Conservation (phyloP, 2,113 vertebrate species). For the Dipodomys stephensi region DNA sequence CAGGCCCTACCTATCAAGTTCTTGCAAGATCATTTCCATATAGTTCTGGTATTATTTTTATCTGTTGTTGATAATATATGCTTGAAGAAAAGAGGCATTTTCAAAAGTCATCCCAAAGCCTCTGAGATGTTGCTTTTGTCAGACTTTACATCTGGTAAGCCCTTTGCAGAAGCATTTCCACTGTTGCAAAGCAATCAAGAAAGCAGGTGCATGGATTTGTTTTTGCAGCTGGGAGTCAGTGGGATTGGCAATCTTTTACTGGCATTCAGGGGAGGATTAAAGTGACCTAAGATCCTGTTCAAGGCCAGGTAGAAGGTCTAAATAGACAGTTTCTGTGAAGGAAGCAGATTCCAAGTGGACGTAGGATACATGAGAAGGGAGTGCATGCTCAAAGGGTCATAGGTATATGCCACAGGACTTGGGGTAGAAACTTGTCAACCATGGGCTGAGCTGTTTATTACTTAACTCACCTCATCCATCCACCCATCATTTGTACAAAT, state of each 20-base stretch:
- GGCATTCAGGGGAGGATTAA: not conserved
- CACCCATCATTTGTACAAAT: not conserved
- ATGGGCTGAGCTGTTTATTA: no score
- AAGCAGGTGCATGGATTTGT: not conserved
- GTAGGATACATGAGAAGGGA: no score
- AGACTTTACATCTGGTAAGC: not conserved
- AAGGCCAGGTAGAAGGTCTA: not conserved
- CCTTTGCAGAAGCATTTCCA: not conserved
- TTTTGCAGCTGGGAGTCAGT: not conserved
- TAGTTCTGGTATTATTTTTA: not conserved
- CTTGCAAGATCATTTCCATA: not conserved
- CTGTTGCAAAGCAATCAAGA: not conserved
- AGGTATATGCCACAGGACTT: not conserved
- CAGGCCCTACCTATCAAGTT: not conserved
- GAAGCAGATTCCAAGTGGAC: not conserved
- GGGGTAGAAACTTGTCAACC: not conserved
- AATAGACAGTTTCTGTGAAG: no score
- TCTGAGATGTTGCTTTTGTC: not conserved
- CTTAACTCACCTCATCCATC: not conserved
- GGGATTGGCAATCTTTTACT: not conserved
- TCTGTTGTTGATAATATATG: not conserved
- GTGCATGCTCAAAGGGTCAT: not conserved
- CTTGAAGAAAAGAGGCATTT: constrained; percentile 7
- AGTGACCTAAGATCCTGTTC: not conserved
- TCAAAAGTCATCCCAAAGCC: not conserved